Evolutionary conservation across 2,113 vertebrate genomes (phyloP).

Genomic region (Cephalopterus ornatus): DNA sequence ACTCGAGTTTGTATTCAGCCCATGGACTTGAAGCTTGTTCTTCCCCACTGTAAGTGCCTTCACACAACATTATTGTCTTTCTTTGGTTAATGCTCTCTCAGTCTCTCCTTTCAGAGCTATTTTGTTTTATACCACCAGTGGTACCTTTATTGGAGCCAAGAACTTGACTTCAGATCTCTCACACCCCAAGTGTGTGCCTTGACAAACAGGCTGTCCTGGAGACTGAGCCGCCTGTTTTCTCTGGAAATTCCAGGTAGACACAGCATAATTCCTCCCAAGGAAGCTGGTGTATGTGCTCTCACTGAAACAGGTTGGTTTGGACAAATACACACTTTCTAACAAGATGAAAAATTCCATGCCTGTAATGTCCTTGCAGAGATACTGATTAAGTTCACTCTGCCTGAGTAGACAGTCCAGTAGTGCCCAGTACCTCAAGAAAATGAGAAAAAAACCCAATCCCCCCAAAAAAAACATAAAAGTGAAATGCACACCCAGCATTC

Average conservation of each 20-base stretch:
- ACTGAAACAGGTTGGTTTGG: not conserved
- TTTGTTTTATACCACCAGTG: not conserved
- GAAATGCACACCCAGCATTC: not conserved
- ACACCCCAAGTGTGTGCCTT: not conserved
- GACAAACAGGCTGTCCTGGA: not conserved
- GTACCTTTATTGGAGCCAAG: not conserved
- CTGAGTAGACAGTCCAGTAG: not conserved
- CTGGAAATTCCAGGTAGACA: not conserved
- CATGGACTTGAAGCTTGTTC: not conserved
- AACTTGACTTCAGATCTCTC: not conserved
- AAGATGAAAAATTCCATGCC: constrained; percentile 34
- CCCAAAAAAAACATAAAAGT: not conserved
- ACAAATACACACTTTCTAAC: constrained; percentile 27
- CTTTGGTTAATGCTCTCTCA: not conserved
- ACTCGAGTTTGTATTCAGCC: not conserved
- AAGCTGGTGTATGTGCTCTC: not conserved
- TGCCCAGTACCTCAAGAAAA: not conserved
- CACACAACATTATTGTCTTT: not conserved
- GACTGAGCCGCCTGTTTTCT: not conserved
- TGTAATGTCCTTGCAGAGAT: not conserved
- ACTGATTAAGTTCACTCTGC: not conserved
- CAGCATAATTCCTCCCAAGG: not conserved
- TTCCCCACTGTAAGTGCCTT: not conserved
- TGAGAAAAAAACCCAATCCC: not conserved
- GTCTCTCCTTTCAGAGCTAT: not conserved